Base-by-base conservation (phyloP, 2,113 vertebrate genomes). In the Hylia prasina region DNA sequence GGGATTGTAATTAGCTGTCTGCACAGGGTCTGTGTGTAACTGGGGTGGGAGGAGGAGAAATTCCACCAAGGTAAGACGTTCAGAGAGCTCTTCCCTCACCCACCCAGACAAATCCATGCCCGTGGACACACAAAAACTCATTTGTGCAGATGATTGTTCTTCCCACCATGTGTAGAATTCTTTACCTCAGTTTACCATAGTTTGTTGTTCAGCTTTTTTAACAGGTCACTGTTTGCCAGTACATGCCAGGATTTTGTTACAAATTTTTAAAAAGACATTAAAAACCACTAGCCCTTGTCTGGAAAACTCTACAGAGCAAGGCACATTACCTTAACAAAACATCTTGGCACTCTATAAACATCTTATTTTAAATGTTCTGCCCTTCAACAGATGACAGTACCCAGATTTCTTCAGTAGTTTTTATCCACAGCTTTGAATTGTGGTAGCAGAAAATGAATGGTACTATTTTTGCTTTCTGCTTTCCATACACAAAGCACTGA, bases 91-190 rank as follows among this genome's bases (percentile, higher is more conserved):
- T 63, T 47, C 50, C 72, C 56, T 68, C 48, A 6, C 7, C 19
- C 10, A 1, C 15, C 25, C 39, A 11, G 39, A 13, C 7, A 17
- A 16, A 18, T 5, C 31, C 4, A 0, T 10, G 65, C 5, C 9
- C 0, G 0, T 10, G 8, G 35, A 42, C 47, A 24, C 21, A 1
- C 12, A 2, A 0, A 0, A 22, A 3, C 28, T 30, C 39, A 2
- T 9, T 19, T 15, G 0, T 13, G 27, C 42, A 30, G 42, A 5
- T 11, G 9, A 11, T 57, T 27, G 16, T 13, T 37, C 0, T 20
- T n/a, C 60, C 28, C 15, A 10, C 5, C 5, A 1, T 0, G 8
- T 11, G 3, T 7, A 42, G 56, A 3, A 12, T 54, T 47, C 35
- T 40, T 50, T 5, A n/a, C 35, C 47, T 64, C 30, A 25, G 22